These are phyloP conservation scores for Spongilla lacustris DNA, from an alignment of 37 sponge, comb jelly and placozoan genomes.

Conservation along the genomic window DNA sequence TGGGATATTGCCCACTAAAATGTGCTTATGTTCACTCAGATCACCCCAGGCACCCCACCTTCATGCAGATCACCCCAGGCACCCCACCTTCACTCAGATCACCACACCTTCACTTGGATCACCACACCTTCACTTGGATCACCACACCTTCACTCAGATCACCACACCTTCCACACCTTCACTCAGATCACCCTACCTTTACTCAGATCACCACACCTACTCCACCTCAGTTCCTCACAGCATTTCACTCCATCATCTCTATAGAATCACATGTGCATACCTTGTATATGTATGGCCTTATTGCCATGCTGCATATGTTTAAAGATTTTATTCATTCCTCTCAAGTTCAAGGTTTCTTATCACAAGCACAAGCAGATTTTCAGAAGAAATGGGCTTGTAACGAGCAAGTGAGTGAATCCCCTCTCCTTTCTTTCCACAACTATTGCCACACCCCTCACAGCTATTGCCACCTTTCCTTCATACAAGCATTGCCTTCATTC, in stretches of 20 bases:
- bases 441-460: neutral
- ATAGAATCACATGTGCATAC: neutral
- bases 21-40: neutral
- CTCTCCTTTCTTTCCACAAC: neutral
- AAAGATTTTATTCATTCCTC: neutral
- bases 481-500: neutral
- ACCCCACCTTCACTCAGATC: no score
- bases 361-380: conserved; percentile 90
- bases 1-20: neutral
- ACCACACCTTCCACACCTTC: no score
- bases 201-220: no score
- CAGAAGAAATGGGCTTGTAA: conserved; percentile 87
- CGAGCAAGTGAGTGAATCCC: conserved; percentile 23
- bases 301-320: no score
- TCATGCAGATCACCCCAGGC: no score
- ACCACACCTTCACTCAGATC: no score
- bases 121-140: no score
- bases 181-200: no score
- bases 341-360: conserved; percentile 89
- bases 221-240: no score
- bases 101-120: no score
- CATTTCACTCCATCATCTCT: no score
- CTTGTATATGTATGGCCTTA: neutral
- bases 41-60: no score
- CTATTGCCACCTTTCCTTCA: neutral